These are phyloP conservation scores for Conomelus anceps DNA, from an alignment of 2,888 invertebrate genomes.

Conservation along the genomic window DNA sequence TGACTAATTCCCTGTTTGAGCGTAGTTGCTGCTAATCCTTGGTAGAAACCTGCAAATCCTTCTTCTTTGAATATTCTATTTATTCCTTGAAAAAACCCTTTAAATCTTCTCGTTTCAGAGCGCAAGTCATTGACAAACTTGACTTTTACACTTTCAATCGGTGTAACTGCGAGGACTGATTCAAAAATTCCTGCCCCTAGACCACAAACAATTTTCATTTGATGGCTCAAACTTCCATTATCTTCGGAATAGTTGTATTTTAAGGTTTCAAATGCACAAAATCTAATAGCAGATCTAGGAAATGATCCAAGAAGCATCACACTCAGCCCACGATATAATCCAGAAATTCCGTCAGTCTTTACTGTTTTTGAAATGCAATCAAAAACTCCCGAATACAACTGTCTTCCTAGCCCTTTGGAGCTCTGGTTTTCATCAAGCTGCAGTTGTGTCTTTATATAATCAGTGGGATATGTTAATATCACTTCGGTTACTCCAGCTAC, in stretches of 20 bases:
- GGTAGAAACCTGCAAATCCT: conserved; percentile 65
- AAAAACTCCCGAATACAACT: conserved; percentile 66
- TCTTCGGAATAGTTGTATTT: conserved; percentile 68
- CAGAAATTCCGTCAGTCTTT: conserved; percentile 74
- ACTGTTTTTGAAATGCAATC: conserved; percentile 92
- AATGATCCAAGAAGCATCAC: conserved; percentile 95
- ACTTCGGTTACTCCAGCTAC: conserved; percentile 98
- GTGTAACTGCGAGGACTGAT: conserved; percentile 94
- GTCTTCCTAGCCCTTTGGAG: conserved; percentile 46
- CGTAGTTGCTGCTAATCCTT: conserved; percentile 93
- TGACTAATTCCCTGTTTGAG: conserved; percentile 98
- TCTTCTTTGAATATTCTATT: conserved; percentile 75
- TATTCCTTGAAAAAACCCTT: conserved; percentile 92
- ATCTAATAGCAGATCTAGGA: conserved; percentile 94
- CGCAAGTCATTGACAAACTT: conserved; percentile 98
- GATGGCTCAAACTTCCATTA: conserved; percentile 69
- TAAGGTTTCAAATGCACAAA: conserved; percentile 93
- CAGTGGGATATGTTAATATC: conserved; percentile 97
- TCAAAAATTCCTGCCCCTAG: conserved; percentile 91
- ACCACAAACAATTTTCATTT: conserved; percentile 79
- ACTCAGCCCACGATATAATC: conserved; percentile 90
- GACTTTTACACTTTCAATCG: conserved; percentile 98
- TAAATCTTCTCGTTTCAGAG: conserved; percentile 78
- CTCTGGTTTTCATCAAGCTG: conserved; percentile 86
- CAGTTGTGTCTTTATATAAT: conserved; percentile 97